Conservation (phyloP, 2,113 vertebrate genomes). For the Turnix velox region DNA sequence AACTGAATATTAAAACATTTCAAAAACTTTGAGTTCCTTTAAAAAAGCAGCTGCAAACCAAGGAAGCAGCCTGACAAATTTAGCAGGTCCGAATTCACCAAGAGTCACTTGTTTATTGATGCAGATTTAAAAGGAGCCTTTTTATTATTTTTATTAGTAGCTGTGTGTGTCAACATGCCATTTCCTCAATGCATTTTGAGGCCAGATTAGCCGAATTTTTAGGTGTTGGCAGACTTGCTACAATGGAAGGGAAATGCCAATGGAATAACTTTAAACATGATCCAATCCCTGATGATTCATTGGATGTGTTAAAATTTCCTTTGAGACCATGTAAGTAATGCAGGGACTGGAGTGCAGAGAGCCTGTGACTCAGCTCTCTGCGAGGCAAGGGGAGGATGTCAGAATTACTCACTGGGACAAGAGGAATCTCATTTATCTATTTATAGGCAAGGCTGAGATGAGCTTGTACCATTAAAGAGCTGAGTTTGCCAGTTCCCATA, state of each 20-base stretch:
- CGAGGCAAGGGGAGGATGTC: conserved; percentile 71
- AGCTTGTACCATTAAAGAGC: conserved; percentile 41
- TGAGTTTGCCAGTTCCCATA: conserved; percentile 58
- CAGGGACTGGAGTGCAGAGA: conserved; percentile 59
- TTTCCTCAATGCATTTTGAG: conserved; percentile 47
- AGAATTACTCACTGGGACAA: conserved; percentile 87
- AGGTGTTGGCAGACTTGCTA: conserved; percentile 60
- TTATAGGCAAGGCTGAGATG: conserved; percentile 75
- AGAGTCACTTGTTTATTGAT: neutral
- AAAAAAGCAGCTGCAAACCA: conserved; percentile 15
- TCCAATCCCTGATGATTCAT: conserved; percentile 79
- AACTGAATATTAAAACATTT: conserved; percentile 11
- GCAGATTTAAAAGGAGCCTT: neutral
- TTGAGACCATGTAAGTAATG: conserved; percentile 67
- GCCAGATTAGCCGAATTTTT: conserved; percentile 30
- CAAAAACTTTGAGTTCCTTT: neutral
- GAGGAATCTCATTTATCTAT: conserved; percentile 91
- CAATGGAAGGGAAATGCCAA: conserved; percentile 71
- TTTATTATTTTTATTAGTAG: conserved; percentile 30
- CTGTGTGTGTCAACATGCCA: conserved; percentile 37
- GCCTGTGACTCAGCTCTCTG: conserved; percentile 76
- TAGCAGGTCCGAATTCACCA: neutral
- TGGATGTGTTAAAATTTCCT: conserved; percentile 76
- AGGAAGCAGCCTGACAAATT: conserved; percentile 1
- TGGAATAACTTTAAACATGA: conserved; percentile 69